Evolutionary conservation across 2,797 vertebrate genomes (phyloP).

Genomic region (Hyperoplus lanceolatus): DNA sequence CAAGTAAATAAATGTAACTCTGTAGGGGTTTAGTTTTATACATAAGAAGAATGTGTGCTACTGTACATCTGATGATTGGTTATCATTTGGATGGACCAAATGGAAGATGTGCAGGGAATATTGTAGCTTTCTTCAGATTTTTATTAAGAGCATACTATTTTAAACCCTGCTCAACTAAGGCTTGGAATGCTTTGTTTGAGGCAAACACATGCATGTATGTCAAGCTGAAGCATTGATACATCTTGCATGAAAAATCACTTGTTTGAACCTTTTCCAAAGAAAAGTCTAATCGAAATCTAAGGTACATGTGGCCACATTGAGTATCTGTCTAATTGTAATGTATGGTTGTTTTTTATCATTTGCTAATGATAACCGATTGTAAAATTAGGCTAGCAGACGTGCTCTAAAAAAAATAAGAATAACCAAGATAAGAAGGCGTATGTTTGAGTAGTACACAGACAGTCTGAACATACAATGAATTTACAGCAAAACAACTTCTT

Average conservation of each 20-base stretch:
- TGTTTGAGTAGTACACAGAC: background rate
- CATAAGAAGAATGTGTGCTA: background rate
- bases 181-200: background rate
- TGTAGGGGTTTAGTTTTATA: background rate
- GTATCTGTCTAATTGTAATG: background rate
- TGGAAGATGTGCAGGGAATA: background rate
- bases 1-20: background rate
- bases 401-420: background rate
- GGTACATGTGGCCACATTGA: background rate
- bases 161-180: background rate
- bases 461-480: background rate
- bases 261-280: background rate
- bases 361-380: no score
- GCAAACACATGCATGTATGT: background rate
- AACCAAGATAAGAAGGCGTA: background rate
- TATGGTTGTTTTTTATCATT: background rate
- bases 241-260: no score
- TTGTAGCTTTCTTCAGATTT: background rate
- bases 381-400: no score
- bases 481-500: slow-evolving; percentile 9
- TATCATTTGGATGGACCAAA: background rate
- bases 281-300: no score
- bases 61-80: background rate
- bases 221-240: background rate
- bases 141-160: background rate